Evolutionary conservation across 2,888 invertebrate genomes (phyloP), one percentile per base, ranked within the genome.

Genomic region (Galeruca laticollis): DNA sequence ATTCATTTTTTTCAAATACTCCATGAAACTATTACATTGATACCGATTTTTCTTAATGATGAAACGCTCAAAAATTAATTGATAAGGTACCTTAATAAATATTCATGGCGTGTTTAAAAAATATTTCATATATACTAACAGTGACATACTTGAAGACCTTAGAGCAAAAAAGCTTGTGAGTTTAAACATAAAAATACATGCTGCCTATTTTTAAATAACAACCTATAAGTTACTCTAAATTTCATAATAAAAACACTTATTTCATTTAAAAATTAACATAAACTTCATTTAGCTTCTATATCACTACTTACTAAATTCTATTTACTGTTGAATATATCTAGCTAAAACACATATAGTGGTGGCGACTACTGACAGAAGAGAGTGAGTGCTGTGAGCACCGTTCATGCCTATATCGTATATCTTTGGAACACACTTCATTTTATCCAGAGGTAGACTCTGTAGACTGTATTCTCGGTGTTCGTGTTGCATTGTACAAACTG

Each of bases 381-480:
- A 31, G n/a, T 65, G 56, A 49, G 67, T 68, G 13, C 10, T 54
- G 18, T 21, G 20, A 33, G 37, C 40, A n/a, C 63, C 40, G 21
- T 60, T 56, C 2, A 37, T 15, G 18, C 68, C 63, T 21, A 54
- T 69, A 60, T 80, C 78, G 70, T 77, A 77, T 35, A 82, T 77
- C 75, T 93, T 92, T 80, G 93, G 90, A 74, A 91, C 91, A 87
- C 95, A 95, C 82, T 92, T 92, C 94, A 95, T 94, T 83, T 91
- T 91, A 76, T 94, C 93, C 72, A 93, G 86, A 0, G 95, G 95
- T 88, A 95, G 90, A 83, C 90, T 91, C 81, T 94, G 93, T 69
- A 95, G 90, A 81, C 90, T 91, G 86, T 94, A 95, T 83, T 95
- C 95, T 35, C 94, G 89, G 83, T 94, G 94, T 82, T 95, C 94